Base-by-base conservation (phyloP, 1,140 invertebrate genomes). In the Pseudomyrmex concolor region DNA sequence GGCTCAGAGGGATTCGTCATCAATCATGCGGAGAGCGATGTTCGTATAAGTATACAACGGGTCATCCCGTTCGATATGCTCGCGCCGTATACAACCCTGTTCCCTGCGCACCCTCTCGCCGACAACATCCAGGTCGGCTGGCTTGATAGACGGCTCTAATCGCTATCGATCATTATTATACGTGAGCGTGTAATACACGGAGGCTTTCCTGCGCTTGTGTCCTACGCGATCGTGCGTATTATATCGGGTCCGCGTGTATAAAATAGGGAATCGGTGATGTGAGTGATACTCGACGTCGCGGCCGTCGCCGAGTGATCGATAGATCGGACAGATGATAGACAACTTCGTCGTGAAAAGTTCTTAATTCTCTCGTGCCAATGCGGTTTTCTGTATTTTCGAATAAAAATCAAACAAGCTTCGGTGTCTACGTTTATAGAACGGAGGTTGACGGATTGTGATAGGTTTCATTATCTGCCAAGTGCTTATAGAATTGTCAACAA, bases 11-110 rank as follows among this genome's bases (percentile, higher is more conserved):
- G 78, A 80, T 62, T 68, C 84, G 73, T 89, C 87, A 89, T 89
- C 86, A 88, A 89, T 89, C 87, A 89, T 89, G 74, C 86, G 84
- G 43, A 54, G 73, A 86, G 71, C 85, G 81, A 85, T 87, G 87
- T 88, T 88, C 78, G 87, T 88, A 88, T 85, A 88, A 88, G 87
- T 88, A 88, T 87, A 85, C 86, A 88, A 34, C 57, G 76, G 83
- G 83, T 86, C 72, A 73, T 57, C 51, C 63, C 67, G 82, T 84
- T 83, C 85, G 86, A 73, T 84, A 74, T 83, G 66, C 73, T 78
- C 86, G 55, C 74, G 73, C 68, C 34, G 66, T 72, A 82, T 84
- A 80, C 67, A 45, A 73, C 50, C 63, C 71, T 25, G 60, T 63
- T 67, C 64, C 57, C 67, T 64, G 64, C 54, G 63, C 57, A 70